Evolutionary conservation across 2,888 invertebrate genomes (phyloP), one percentile per base, ranked within the genome.

Genomic region (Liodrosophila aerea): DNA sequence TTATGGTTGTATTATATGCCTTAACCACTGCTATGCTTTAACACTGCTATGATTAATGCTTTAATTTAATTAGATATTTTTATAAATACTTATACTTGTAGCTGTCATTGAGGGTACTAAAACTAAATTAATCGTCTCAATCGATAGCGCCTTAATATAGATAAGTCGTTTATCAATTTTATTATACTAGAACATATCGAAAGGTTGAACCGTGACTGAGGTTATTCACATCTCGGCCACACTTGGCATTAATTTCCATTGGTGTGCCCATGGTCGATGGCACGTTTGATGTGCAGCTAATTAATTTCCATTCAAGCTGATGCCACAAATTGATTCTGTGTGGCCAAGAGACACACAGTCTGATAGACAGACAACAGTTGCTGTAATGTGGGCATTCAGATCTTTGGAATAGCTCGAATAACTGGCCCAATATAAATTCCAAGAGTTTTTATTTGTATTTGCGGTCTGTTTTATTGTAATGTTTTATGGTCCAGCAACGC

Each of bases 381-480:
- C 22, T 12, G 12, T 15, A 9, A 41, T 27, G 46, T 16, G 31
- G n/a, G 30, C 22, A 22, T 22, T 22, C 5, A 33, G 4, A 46
- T 30, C n/a, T n/a, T n/a, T n/a, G n/a, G n/a, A n/a, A n/a, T n/a
- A n/a, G n/a, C 45, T 39, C 31, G 30, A 29, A 50, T 53, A 47
- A 57, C 37, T 58, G 57, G 64, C 53, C 60, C 60, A 80, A 78
- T 76, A 81, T 67, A 81, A 81, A 81, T 81, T 65, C 56, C 65
- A 61, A 56, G 51, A 63, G 56, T 53, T 68, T 68, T 72, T 70
- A 70, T 70, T 80, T 68, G 64, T 52, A 68, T 72, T 74, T 74
- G 70, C 30, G 72, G 72, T 58, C 61, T 54, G 56, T 67, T 82
- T 78, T 76, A 78, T 82, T 78, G 78, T 76, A 66, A 78, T 76